A percentile compares a stretch with the other conserved stretches of the same genome.
Evolutionary conservation across 2,888 invertebrate species (phyloP).

Genomic region (Caenorhabditis sp.): DNA sequence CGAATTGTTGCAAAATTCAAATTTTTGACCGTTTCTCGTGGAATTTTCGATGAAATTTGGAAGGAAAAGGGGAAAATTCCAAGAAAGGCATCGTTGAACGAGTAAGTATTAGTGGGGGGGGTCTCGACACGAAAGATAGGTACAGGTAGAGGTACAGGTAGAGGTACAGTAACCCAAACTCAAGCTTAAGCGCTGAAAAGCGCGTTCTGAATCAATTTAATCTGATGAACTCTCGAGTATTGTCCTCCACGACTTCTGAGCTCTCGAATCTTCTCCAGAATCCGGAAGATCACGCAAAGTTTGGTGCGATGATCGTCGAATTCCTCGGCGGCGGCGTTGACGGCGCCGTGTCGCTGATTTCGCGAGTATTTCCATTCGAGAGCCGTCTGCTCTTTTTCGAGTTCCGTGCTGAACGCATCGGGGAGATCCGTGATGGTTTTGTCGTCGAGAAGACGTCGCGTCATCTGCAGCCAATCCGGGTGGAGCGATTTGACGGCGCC

Average conservation of each 20-base stretch:
- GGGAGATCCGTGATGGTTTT: slow-evolving; percentile 17
- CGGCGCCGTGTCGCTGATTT: slow-evolving; percentile 18
- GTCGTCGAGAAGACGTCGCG: slow-evolving; percentile 23
- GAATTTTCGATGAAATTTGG: too few species aligned
- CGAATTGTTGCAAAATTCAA: too few species aligned
- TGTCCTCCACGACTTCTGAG: slow-evolving; percentile 11
- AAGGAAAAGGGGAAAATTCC: background rate
- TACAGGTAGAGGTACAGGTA: background rate
- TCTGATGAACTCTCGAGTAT: slow-evolving; percentile 46
- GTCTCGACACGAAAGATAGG: background rate
- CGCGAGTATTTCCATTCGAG: slow-evolving; percentile 22
- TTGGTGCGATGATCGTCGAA: slow-evolving; percentile 10
- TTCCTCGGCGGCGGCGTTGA: slow-evolving; percentile 3
- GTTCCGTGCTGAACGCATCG: slow-evolving; percentile 10
- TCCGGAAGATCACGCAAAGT: slow-evolving; percentile 20
- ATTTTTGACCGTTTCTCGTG: too few species aligned
- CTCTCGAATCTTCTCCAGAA: slow-evolving; percentile 27
- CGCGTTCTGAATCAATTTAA: slow-evolving; percentile 54
- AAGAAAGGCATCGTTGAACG: slow-evolving; percentile 2
- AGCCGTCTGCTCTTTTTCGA: slow-evolving; percentile 5
- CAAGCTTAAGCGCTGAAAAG: slow-evolving; percentile 30
- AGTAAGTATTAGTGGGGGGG: slow-evolving; percentile 2
- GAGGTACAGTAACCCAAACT: too few species aligned
- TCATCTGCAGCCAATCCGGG: slow-evolving; percentile 59
- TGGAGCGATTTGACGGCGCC: slow-evolving; percentile 53